Base-by-base conservation (phyloP, 2,888 invertebrate genomes). In the Sceliomorpha sp. region DNA sequence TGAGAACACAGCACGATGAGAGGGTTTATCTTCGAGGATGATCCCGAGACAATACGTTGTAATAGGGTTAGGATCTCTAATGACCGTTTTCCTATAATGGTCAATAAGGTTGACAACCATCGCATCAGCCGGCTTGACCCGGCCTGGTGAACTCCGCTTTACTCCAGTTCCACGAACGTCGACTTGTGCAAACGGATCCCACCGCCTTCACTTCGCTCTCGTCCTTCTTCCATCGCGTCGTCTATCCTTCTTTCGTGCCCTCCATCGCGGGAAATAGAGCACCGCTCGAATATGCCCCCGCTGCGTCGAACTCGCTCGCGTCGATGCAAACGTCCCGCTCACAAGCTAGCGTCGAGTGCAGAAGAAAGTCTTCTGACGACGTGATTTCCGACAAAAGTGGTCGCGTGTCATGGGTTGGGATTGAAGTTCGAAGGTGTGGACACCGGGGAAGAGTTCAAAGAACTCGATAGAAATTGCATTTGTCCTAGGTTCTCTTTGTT, bases 141-240 rank as follows among this genome's bases (percentile, higher is more conserved):
- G 85, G 83, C 83, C 84, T 78, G 75, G 79, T 85, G 83, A 85
- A 83, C 85, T 76, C 75, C 75, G 78, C 81, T 78, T 78, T 76
- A 75, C 72, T 78, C 73, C 74, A 80, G 77, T 71, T 72, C 64
- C 53, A 64, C 44, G 68, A 68, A 60, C 56, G 59, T 24, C 64
- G 53, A 66, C 42, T 58, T 69, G 72, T 78, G 78, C 78, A 81
- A 80, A 79, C 80, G 77, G 81, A 77, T 78, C 70, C 76, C 70
- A 60, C 72, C 66, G 55, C 70, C 68, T 63, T 69, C 64, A 34
- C 58, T 42, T 64, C 55, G 51, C 40, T 51, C 72, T 67, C 50
- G 58, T 62, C 66, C 55, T 66, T 64, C 59, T 44, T 42, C 36
- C 51, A 31, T 44, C 51, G 42, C 45, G 29, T 45, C 42, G 51